Percentiles rank a stretch among this genome's conserved stretches.
These are phyloP conservation scores for Periphyllus acericola DNA, from an alignment of 2,888 invertebrate species.

Conservation along the genomic window DNA sequence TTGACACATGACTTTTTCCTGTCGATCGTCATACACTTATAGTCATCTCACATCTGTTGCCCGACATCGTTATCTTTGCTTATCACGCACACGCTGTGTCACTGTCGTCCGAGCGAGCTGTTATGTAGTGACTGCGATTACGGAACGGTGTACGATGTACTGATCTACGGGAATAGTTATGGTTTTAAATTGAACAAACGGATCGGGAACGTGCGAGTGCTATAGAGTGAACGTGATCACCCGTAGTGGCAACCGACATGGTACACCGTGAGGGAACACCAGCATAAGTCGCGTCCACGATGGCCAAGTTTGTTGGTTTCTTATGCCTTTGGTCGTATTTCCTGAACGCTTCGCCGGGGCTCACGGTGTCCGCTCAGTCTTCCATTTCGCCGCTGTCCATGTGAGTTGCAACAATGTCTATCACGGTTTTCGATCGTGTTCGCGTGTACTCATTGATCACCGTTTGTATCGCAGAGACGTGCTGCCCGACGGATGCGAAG, in stretches of 20 bases:
- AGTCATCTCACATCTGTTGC: no score
- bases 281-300: neutral
- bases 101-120: no score
- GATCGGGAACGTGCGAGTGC: no score
- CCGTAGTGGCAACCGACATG: neutral
- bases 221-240: neutral
- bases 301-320: neutral
- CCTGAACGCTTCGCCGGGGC: neutral
- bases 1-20: no score
- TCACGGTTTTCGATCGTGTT: neutral
- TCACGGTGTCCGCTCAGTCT: neutral
- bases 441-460: neutral
- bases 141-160: no score
- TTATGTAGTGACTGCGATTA: no score
- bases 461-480: slow-evolving; percentile 9
- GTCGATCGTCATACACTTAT: no score
- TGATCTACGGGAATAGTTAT: no score
- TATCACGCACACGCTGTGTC: no score
- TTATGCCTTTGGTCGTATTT: neutral
- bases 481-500: slow-evolving; percentile 63
- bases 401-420: neutral
- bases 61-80: no score
- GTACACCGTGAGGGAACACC: neutral
- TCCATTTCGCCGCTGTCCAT: neutral
- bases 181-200: no score